phyloP scores from a whole-genome alignment of 2,888 invertebrate genomes.

The Gasteruption jaculator region DNA sequence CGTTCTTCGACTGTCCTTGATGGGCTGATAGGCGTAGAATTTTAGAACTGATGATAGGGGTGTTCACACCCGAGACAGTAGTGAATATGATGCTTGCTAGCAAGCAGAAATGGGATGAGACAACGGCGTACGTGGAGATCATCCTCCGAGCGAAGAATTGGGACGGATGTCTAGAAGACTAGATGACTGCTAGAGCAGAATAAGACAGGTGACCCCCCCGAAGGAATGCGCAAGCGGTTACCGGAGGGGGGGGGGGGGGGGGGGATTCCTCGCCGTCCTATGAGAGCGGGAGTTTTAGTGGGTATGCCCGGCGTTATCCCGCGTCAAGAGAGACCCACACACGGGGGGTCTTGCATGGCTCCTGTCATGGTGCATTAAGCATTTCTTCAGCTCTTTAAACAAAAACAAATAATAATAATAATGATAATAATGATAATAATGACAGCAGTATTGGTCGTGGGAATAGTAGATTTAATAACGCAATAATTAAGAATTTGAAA shows the following conservation, averaged over 20 bases:
- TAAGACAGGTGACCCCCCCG: background rate
- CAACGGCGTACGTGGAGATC: conserved; percentile 11
- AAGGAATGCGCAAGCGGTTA: conserved; percentile 2
- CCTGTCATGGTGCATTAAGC: conserved; percentile 1
- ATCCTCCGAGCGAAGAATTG: conserved; percentile 11
- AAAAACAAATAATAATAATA: too few relatives aligned
- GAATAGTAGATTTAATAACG: too few relatives aligned
- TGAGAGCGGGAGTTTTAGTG: too few relatives aligned
- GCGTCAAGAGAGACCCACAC: too few relatives aligned
- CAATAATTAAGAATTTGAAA: too few relatives aligned
- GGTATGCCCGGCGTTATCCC: too few relatives aligned
- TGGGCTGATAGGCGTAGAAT: conserved; percentile 10
- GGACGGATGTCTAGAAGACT: background rate
- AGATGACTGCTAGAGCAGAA: background rate
- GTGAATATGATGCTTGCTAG: background rate
- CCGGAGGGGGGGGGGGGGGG: too few relatives aligned
- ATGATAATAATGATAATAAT: too few relatives aligned
- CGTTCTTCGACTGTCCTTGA: conserved; percentile 1
- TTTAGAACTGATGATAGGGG: background rate
- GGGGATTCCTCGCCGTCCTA: too few relatives aligned
- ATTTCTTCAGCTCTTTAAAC: conserved; percentile 2
- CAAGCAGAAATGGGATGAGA: conserved; percentile 2
- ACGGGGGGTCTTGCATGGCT: background rate
- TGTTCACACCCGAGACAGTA: background rate
- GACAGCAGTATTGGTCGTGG: too few relatives aligned